Evolutionary conservation across 2,797 vertebrate genomes (phyloP).

Genomic region (Danio tinwini): DNA sequence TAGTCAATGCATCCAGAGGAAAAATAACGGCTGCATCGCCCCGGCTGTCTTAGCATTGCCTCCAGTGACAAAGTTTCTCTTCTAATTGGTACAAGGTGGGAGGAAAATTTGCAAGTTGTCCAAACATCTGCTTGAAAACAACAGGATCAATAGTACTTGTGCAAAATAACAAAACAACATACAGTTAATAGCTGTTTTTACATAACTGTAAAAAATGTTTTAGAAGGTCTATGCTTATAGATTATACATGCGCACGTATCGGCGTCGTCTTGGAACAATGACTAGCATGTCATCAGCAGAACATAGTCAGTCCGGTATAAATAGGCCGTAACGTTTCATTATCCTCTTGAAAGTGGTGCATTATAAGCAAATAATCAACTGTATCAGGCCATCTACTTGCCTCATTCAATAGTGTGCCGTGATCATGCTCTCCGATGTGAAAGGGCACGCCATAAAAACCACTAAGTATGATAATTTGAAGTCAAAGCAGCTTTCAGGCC

Average conservation of each 20-base stretch:
- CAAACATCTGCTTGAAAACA: background rate
- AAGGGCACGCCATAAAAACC: conserved; percentile 53
- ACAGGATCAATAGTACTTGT: conserved; percentile 3
- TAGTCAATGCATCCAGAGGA: conserved; percentile 36
- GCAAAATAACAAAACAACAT: background rate
- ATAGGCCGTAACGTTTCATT: conserved; percentile 53
- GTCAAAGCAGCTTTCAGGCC: conserved; percentile 47
- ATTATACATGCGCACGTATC: conserved; percentile 28
- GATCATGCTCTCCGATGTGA: conserved; percentile 46
- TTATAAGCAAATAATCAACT: conserved; percentile 52
- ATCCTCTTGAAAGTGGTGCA: conserved; percentile 47
- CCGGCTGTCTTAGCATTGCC: conserved; percentile 42
- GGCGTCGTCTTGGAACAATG: conserved; percentile 36
- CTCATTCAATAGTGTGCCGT: conserved; percentile 43
- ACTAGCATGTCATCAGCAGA: conserved; percentile 4
- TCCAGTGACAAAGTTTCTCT: conserved; percentile 25
- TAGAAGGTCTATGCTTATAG: background rate
- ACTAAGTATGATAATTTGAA: conserved; percentile 51
- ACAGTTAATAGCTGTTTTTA: conserved; percentile 13
- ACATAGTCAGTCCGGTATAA: conserved; percentile 36
- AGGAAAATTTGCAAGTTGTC: conserved; percentile 36
- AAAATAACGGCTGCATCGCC: conserved; percentile 7
- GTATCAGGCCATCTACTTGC: conserved; percentile 49
- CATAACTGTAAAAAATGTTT: conserved; percentile 21
- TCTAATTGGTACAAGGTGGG: conserved; percentile 49